Conservation (phyloP, 2,797 vertebrate genomes). For the Cossypha caffra region DNA sequence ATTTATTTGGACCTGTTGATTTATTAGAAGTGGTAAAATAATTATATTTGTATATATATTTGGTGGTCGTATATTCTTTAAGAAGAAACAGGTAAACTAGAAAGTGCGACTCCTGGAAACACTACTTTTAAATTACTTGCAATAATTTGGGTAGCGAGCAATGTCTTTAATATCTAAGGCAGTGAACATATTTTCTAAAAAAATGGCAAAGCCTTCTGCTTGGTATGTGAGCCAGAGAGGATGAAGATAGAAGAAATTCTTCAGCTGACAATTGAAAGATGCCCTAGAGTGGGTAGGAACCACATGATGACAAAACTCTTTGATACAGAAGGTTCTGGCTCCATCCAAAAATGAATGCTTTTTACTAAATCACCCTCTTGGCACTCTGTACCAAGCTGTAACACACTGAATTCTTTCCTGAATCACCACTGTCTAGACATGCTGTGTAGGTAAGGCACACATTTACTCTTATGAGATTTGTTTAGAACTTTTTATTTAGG, state of each 20-base stretch:
- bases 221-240: neutral
- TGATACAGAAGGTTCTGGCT: neutral
- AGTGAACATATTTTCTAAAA: neutral
- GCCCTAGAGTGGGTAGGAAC: neutral
- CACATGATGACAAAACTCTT: neutral
- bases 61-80: accelerated
- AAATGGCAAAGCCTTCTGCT: neutral
- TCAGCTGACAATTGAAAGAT: neutral
- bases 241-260: neutral
- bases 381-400: neutral
- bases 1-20: neutral
- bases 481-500: neutral
- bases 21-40: neutral
- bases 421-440: neutral
- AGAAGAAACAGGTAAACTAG: neutral
- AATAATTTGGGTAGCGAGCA: neutral
- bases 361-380: neutral
- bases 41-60: neutral
- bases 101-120: neutral
- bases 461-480: neutral
- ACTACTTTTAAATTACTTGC: neutral
- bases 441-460: neutral
- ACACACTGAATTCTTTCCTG: neutral
- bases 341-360: neutral
- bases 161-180: neutral